These are phyloP conservation scores for Lepilemur ruficaudatus DNA, from an alignment of 2,797 vertebrate species.

Conservation along the genomic window DNA sequence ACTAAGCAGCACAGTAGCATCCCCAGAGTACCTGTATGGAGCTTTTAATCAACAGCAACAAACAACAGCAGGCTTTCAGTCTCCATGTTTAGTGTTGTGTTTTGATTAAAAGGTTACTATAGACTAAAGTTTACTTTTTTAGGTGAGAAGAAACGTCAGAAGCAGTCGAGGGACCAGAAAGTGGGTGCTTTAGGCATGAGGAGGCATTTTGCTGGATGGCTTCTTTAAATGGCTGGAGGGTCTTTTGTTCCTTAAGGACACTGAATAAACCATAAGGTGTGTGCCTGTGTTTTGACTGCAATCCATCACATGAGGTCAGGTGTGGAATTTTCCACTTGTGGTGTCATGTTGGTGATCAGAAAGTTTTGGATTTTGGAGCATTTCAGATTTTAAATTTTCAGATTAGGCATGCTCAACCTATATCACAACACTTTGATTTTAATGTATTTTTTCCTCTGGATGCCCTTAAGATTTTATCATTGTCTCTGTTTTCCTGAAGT, in stretches of 20 bases:
- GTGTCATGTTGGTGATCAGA: not conserved
- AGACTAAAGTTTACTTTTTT: not conserved
- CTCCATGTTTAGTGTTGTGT: not conserved
- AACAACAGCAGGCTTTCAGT: not conserved
- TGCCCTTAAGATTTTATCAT: not conserved
- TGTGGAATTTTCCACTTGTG: not conserved
- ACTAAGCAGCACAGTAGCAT: not conserved
- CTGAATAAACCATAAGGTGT: not conserved
- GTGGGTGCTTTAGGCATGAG: not conserved
- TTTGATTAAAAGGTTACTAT: not conserved
- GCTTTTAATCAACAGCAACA: not conserved
- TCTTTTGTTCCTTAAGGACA: not conserved
- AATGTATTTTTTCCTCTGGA: not conserved
- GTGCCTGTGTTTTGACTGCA: not conserved
- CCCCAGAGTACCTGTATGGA: not conserved
- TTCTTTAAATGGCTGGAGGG: not conserved
- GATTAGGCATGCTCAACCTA: not conserved
- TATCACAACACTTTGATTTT: not conserved
- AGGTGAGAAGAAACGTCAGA: not conserved
- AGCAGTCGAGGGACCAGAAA: not conserved
- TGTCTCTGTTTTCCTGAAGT: not conserved
- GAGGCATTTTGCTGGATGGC: not conserved
- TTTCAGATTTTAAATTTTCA: not conserved
- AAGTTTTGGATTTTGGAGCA: not conserved
- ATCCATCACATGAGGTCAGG: not conserved